These are phyloP conservation scores for Apocrypta bakeri DNA, from an alignment of 1,140 invertebrate genomes.

Conservation along the genomic window DNA sequence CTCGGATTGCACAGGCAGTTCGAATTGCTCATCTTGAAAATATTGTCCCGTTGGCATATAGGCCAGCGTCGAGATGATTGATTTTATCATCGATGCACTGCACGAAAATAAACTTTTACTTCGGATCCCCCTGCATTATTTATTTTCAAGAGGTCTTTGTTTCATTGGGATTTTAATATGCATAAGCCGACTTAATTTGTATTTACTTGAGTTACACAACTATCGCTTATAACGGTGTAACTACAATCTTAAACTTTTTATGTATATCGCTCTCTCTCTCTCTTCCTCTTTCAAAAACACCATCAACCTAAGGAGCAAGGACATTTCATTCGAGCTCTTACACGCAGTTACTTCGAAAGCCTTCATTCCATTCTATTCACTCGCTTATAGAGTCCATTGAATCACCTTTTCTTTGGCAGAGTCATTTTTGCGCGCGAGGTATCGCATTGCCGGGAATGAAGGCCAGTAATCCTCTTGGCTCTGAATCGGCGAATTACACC, in stretches of 20 bases:
- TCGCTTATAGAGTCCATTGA: not conserved
- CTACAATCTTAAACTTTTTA: too few species aligned
- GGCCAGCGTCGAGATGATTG: constrained; percentile 31
- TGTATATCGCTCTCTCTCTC: too few species aligned
- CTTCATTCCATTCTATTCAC: constrained; percentile 29
- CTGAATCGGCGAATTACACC: constrained; percentile 48
- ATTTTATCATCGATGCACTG: constrained; percentile 39
- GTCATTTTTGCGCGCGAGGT: not conserved
- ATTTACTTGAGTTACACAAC: not conserved
- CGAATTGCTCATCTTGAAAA: constrained; percentile 15
- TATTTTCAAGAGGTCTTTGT: not conserved
- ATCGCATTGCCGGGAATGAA: constrained; percentile 10
- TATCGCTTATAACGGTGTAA: too few species aligned
- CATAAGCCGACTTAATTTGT: too few species aligned
- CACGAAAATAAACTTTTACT: constrained; percentile 28
- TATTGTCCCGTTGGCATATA: not conserved
- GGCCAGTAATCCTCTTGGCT: constrained; percentile 42
- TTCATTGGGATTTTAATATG: not conserved
- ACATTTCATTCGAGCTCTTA: not conserved
- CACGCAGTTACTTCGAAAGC: not conserved
- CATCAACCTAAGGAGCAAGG: too few species aligned
- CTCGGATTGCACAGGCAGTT: not conserved
- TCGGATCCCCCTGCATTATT: constrained; percentile 28
- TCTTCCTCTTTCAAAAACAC: not conserved
- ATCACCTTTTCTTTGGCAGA: not conserved